Base-by-base conservation (phyloP, 2,888 invertebrate genomes). In the Nomada hirtipes region DNA sequence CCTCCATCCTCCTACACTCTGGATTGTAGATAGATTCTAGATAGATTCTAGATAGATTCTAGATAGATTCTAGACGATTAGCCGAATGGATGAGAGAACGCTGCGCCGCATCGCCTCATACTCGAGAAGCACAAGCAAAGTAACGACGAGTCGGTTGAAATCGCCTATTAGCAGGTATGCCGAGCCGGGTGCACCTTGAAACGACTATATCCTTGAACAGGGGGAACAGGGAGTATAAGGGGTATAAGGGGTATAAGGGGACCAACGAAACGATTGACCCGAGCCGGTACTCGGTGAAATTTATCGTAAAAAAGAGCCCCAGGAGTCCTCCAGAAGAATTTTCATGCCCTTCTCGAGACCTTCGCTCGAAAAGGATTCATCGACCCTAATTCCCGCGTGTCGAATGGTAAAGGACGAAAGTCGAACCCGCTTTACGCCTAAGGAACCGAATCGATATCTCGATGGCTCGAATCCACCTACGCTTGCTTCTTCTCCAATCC, bases 281-380 rank as follows among this genome's bases (percentile, higher is more conserved):
- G 60, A 13, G 44, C 47, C 59, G 71, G 79, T 73, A 75, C 85
- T 88, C 86, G 80, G 88, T 88, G 87, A 88, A 88, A 88, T 88
- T 87, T 88, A 88, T 88, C 88, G 88, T 87, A 85, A 88, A 87
- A 88, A 88, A 79, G 84, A 88, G 85, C 83, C 82, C 78, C 85
- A 53, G 59, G 80, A 79, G 85, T 77, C 83, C 74, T 79, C 77
- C 80, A 1, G 36, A 67, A 82, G 64, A 82, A 85, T 83, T 86
- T 84, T 82, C 85, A 85, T 69, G 76, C 76, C 85, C 85, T 83
- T 78, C 81, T 79, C 75, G 77, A 75, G 76, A 84, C 76, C 82
- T 68, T 81, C 83, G 85, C 83, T 76, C 74, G 82, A 81, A 85
- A 87, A 83, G 75, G 85, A 87, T 85, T 82, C 85, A 81, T 42